Percentiles rank a stretch among this genome's conserved stretches.
Conservation (phyloP, 2,113 vertebrate species). For the Pyrgilauda ruficollis region DNA sequence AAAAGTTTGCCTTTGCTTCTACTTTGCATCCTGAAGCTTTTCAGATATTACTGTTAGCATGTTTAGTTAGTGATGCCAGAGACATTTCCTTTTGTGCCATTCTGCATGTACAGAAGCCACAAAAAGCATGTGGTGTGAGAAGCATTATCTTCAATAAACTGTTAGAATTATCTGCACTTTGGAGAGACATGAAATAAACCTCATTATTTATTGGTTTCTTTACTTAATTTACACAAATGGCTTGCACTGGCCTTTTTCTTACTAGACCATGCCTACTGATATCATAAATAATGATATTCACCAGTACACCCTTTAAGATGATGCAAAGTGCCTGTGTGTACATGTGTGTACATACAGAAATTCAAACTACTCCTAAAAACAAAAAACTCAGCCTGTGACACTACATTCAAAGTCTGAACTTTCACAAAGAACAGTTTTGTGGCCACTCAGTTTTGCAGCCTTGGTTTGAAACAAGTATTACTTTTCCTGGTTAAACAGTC, state of each 20-base stretch:
- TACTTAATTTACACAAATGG: background rate
- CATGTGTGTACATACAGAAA: background rate
- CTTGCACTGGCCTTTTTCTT: background rate
- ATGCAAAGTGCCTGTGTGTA: background rate
- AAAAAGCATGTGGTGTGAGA: background rate
- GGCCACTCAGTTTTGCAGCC: background rate
- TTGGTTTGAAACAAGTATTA: constrained; percentile 2
- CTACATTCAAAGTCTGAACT: background rate
- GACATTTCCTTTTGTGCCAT: background rate
- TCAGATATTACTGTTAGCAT: background rate
- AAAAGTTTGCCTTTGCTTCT: constrained; percentile 62
- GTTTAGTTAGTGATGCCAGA: background rate
- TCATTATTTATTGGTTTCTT: background rate
- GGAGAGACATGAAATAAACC: background rate
- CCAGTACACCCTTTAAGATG: background rate
- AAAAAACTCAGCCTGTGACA: background rate
- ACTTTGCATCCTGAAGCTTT: background rate
- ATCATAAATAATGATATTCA: background rate
- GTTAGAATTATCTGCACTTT: background rate
- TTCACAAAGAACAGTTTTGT: background rate
- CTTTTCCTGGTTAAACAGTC: constrained; percentile 31
- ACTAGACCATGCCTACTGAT: background rate
- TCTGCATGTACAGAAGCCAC: background rate
- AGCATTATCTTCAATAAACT: background rate
- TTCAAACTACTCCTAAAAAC: background rate